Evolutionary conservation across 2,888 invertebrate species (phyloP), one percentile per base, ranked within the genome.

Genomic region (Thera britannica): DNA sequence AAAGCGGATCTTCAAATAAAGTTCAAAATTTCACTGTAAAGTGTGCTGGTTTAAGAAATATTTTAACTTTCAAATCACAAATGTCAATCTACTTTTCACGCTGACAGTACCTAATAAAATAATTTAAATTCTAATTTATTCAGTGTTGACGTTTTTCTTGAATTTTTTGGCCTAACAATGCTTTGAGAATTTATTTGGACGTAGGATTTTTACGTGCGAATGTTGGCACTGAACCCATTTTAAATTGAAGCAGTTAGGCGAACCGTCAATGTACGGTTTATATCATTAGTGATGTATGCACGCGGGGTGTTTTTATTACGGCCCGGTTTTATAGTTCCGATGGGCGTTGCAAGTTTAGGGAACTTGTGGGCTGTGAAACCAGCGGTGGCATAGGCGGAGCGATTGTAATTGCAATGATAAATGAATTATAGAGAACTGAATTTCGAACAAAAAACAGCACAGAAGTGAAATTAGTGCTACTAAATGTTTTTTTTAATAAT

Each of bases 241-340:
- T 46, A 65, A 67, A 67, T 62, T 59, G 64, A 54, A 62, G 58
- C 62, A 49, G 65, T 62, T 36, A 56, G 23, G 48, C 56, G 11
- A 78, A 69, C 75, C 69, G 74, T 75, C 84, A 69, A 81, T 85
- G 84, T 76, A 82, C 70, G 69, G 70, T 68, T 75, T 71, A 80
- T 75, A 79, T 90, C 88, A 90, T 91, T 90, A 90, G 90, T 85
- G 87, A 90, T 90, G 90, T 89, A 91, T 91, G 90, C 89, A 87
- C 83, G 83, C 85, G 82, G 56, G 58, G 87, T 81, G 83, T 72
- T 72, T 73, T 74, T 75, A 70, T 70, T 66, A 72, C 71, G 70
- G 68, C 68, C 48, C 65, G 52, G 61, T 70, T 74, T 70, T 92
- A 92, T 91, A 89, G 91, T 87, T 85, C 83, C 83, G 83, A 89